Base-by-base conservation (phyloP, 2,888 invertebrate genomes). In the Tenthredo notha region DNA sequence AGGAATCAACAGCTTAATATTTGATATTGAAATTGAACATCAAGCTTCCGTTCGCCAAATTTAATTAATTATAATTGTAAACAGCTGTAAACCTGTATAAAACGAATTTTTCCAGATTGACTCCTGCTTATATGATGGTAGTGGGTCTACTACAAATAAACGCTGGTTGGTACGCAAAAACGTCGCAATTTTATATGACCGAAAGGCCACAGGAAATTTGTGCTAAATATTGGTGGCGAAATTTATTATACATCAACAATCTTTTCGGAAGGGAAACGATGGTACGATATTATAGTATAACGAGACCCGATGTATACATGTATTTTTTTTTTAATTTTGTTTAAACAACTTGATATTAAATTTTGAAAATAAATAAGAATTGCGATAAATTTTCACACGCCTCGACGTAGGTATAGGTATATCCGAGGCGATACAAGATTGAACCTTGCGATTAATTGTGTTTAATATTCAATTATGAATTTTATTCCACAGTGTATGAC, bases 221-320 rank as follows among this genome's bases (percentile, higher is more conserved):
- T 87, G 89, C 92, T 1, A 93, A 93, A 86, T 94, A 94, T 87
- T 95, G 95, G 95, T 95, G 95, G 95, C 92, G 94, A 86, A 95
- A 95, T 89, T 72, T 95, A 4, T 88, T 95, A 2, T 95, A 94
- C 88, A 94, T 94, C 70, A 94, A 94, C 88, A 94, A 94, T 90
- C 90, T 94, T 2, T 94, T 91, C 86, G 91, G 91, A 5, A 91
- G 93, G 84, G 90, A 92, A 0, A 92, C 93, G 40, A 90, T 92
- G 92, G 94, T 94, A 89, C 85, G 54, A 54, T 54, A n/a, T n/a
- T 54, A 54, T n/a, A 50, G 18, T 50, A 54, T 54, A n/a, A 54
- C 54, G 15, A 47, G 47, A 47, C 3, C 47, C 12, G 15, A 47
- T 47, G 10, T 10, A 43, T 43, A 10, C 9, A 43, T 43, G 3